Conservation (phyloP, 2,113 vertebrate species). For the Cyprinus carpio region DNA sequence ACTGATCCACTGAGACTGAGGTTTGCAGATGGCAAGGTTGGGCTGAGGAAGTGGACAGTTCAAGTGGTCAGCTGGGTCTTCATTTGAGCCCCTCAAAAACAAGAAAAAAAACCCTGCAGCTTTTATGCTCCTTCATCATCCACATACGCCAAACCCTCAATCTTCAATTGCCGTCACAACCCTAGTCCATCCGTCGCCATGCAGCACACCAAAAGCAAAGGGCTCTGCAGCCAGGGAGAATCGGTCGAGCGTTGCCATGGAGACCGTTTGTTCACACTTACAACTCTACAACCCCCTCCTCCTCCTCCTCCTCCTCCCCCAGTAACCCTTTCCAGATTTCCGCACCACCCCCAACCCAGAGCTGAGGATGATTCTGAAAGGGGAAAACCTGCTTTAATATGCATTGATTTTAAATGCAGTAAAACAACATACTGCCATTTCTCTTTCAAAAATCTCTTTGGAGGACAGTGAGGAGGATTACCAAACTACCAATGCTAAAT, state of each 20-base stretch:
- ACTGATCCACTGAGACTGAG: constrained; percentile 75
- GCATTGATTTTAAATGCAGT: not conserved
- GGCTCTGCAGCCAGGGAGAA: constrained; percentile 70
- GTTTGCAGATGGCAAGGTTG: constrained; percentile 69
- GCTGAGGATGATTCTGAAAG: constrained; percentile 17
- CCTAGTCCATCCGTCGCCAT: constrained; percentile 70
- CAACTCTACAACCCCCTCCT: constrained; percentile 61
- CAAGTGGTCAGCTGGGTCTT: constrained; percentile 4
- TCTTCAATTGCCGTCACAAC: constrained; percentile 70
- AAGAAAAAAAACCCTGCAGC: not conserved
- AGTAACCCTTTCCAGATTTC: constrained; percentile 74
- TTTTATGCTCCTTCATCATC: constrained; percentile 37
- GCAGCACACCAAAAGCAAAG: constrained; percentile 54
- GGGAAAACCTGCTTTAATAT: not conserved
- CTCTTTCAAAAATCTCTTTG: not conserved
- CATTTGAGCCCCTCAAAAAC: not conserved
- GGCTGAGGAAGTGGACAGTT: not conserved
- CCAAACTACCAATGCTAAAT: not conserved
- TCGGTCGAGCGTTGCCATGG: constrained; percentile 77
- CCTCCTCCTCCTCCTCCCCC: constrained; percentile 64
- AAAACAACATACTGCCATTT: not conserved
- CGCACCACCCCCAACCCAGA: constrained; percentile 52
- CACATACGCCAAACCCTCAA: constrained; percentile 22
- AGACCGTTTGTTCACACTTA: constrained; percentile 73
- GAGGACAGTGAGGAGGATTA: constrained; percentile 1